Conservation (phyloP, 2,113 vertebrate species). For the Saccopteryx leptura region DNA sequence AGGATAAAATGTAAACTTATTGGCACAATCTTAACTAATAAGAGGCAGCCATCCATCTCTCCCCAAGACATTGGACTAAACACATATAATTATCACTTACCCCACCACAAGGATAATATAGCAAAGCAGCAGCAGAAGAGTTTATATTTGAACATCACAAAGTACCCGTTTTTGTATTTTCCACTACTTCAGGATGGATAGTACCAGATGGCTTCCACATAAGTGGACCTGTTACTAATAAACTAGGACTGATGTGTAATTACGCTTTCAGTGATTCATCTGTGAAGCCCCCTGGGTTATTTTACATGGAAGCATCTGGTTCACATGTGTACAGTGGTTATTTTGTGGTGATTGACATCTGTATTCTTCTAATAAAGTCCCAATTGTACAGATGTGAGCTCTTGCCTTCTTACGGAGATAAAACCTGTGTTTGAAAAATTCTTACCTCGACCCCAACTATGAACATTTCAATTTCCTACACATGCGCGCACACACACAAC, state of each 20-base stretch:
- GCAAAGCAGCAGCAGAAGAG: neutral
- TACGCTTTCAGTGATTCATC: slow-evolving; percentile 84
- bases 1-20: slow-evolving; percentile 24
- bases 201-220: slow-evolving; percentile 69
- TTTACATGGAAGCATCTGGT: slow-evolving; percentile 85
- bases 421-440: slow-evolving; percentile 58
- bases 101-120: slow-evolving; percentile 3
- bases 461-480: neutral
- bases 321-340: slow-evolving; percentile 79
- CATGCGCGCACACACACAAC: neutral
- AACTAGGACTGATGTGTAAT: slow-evolving; percentile 79
- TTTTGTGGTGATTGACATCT: slow-evolving; percentile 84
- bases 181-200: neutral
- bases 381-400: slow-evolving; percentile 73
- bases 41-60: slow-evolving; percentile 29
- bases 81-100: slow-evolving; percentile 19
- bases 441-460: slow-evolving; percentile 7
- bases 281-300: slow-evolving; percentile 82
- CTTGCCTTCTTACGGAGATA: slow-evolving; percentile 73
- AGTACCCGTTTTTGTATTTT: slow-evolving; percentile 63
- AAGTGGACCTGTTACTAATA: slow-evolving; percentile 77
- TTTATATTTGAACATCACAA: slow-evolving; percentile 60
- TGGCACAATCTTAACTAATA: slow-evolving; percentile 50
- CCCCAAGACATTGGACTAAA: neutral
- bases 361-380: slow-evolving; percentile 81